A percentile compares a stretch with the other conserved stretches of the same genome.
phyloP scores from a whole-genome alignment of 1,140 invertebrate genomes.

The Calephelis virginiensis region DNA sequence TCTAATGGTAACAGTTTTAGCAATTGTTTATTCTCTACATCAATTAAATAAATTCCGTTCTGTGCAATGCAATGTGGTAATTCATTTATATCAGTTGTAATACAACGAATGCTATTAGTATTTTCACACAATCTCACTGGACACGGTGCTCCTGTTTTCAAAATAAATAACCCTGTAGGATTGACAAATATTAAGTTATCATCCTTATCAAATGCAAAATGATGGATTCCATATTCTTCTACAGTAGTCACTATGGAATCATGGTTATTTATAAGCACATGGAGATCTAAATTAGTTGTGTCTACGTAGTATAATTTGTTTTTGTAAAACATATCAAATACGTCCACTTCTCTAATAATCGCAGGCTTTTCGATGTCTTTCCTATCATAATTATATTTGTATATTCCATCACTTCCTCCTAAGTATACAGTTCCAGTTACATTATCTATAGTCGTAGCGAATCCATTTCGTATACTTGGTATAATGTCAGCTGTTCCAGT shows the following conservation, averaged over 20 bases:
- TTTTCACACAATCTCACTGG: slow-evolving; percentile 27
- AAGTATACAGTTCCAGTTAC: slow-evolving; percentile 38
- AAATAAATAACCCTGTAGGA: slow-evolving; percentile 35
- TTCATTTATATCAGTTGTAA: slow-evolving; percentile 36
- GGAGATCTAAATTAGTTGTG: slow-evolving; percentile 40
- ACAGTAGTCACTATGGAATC: slow-evolving; percentile 29
- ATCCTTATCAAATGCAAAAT: slow-evolving; percentile 38
- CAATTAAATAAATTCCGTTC: slow-evolving; percentile 42
- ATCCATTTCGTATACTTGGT: slow-evolving; percentile 45
- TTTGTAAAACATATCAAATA: slow-evolving; percentile 48
- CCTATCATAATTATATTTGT: slow-evolving; percentile 38
- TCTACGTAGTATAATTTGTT: slow-evolving; percentile 46
- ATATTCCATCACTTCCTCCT: slow-evolving; percentile 49
- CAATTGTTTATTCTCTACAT: slow-evolving; percentile 29
- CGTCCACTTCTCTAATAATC: slow-evolving; percentile 35
- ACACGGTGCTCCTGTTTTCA: slow-evolving; percentile 28
- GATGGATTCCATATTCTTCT: slow-evolving; percentile 42
- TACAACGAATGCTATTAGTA: slow-evolving; percentile 37
- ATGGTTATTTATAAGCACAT: slow-evolving; percentile 29
- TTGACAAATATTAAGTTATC: slow-evolving; percentile 41
- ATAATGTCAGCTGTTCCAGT: slow-evolving; percentile 31
- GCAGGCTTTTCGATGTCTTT: slow-evolving; percentile 34
- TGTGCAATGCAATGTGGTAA: slow-evolving; percentile 37
- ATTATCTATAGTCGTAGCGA: slow-evolving; percentile 46
- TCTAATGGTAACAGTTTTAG: slow-evolving; percentile 30